A percentile compares a stretch with the other conserved stretches of the same genome.
Evolutionary conservation across 2,888 invertebrate genomes (phyloP).

Genomic region (Chloroclystis v-ata): DNA sequence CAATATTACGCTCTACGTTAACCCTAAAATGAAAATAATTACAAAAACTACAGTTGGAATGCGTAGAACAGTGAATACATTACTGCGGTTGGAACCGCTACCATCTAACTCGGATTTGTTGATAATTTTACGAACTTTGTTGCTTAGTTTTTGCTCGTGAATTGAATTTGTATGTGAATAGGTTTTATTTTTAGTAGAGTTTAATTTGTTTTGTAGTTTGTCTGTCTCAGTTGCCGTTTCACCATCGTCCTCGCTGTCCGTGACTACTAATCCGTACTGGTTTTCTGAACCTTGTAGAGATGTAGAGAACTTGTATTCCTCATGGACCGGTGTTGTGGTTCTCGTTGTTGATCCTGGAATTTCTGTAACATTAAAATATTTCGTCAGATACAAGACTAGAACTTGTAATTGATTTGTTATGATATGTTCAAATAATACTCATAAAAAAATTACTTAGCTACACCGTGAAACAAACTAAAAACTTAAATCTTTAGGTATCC

Average conservation of each 20-base stretch:
- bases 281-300: conserved; percentile 79
- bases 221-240: conserved; percentile 36
- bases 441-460: too few species aligned
- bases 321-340: conserved; percentile 77
- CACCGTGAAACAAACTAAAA: too few species aligned
- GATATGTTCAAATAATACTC: too few species aligned
- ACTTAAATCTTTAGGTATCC: too few species aligned
- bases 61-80: conserved; percentile 23
- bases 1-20: conserved; percentile 29
- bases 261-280: conserved; percentile 84
- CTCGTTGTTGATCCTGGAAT: conserved; percentile 84
- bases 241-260: conserved; percentile 80
- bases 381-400: too few species aligned
- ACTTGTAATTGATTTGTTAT: too few species aligned
- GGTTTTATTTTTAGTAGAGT: conserved; percentile 49
- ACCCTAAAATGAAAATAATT: conserved; percentile 30
- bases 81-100: conserved; percentile 34
- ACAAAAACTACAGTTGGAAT: conserved; percentile 26
- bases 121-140: conserved; percentile 64
- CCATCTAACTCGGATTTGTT: conserved; percentile 51
- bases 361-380: conserved; percentile 71
- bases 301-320: conserved; percentile 73
- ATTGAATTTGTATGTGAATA: conserved; percentile 37
- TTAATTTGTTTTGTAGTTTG: conserved; percentile 32
- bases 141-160: conserved; percentile 58